Percentiles rank a stretch among this genome's conserved stretches.
Conservation (phyloP, 1,140 invertebrate genomes). For the Drosophila serrata region DNA sequence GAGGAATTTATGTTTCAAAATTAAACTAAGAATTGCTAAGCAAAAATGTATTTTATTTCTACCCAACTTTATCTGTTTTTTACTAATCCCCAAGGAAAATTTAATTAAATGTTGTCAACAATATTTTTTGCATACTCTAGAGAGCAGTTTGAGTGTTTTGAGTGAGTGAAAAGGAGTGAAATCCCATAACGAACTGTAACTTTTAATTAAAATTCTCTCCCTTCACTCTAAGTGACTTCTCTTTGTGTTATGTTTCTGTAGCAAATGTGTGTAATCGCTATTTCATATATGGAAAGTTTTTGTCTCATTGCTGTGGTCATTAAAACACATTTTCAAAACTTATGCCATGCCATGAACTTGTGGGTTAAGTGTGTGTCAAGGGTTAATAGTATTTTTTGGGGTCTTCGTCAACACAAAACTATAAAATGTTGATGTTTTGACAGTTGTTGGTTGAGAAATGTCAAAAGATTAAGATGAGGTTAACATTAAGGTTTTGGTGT, state of each 20-base stretch:
- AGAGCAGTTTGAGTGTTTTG: background rate
- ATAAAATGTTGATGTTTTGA: constrained; percentile 40
- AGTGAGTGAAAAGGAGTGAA: constrained; percentile 2
- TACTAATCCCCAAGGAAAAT: constrained; percentile 46
- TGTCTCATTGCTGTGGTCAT: constrained; percentile 51
- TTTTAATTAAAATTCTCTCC: constrained; percentile 71
- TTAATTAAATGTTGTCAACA: constrained; percentile 71
- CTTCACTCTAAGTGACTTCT: constrained; percentile 4
- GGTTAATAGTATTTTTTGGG: constrained; percentile 28
- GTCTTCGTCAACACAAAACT: background rate
- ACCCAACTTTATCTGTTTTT: background rate
- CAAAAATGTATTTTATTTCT: background rate
- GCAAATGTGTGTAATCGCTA: constrained; percentile 67
- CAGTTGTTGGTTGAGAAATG: constrained; percentile 6
- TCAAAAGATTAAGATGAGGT: background rate
- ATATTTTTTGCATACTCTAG: constrained; percentile 56
- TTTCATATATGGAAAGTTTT: constrained; percentile 42
- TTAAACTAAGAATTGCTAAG: background rate
- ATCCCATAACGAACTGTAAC: constrained; percentile 49
- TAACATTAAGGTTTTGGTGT: background rate
- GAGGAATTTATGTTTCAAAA: background rate
- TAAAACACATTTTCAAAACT: constrained; percentile 55
- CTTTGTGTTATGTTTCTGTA: constrained; percentile 19
- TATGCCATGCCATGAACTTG: constrained; percentile 26
- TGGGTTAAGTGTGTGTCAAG: constrained; percentile 29